A percentile compares a stretch with the other conserved stretches of the same genome.
phyloP scores from a whole-genome alignment of 2,888 invertebrate species.

The Drosophila ezoana region DNA sequence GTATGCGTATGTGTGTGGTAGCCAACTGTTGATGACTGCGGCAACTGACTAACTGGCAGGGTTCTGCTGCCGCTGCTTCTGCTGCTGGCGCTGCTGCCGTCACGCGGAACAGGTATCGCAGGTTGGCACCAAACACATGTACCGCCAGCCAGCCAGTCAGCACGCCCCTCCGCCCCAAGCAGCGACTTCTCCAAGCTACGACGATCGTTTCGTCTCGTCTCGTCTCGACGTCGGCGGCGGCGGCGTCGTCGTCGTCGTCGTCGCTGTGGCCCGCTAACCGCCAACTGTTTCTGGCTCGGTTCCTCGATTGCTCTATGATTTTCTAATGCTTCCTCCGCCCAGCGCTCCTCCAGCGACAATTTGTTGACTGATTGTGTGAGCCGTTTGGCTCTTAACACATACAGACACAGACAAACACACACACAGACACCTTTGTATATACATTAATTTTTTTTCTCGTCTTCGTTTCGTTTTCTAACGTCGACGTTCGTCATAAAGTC shows the following conservation, averaged over 20 bases:
- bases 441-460: constrained; percentile 51
- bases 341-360: constrained; percentile 62
- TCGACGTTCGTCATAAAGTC: constrained; percentile 74
- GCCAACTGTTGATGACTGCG: constrained; percentile 75
- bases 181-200: constrained; percentile 39
- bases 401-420: constrained; percentile 16
- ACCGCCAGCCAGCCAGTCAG: constrained; percentile 29
- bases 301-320: constrained; percentile 65
- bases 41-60: constrained; percentile 75
- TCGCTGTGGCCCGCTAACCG: constrained; percentile 61
- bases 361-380: constrained; percentile 59
- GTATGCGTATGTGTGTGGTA: constrained; percentile 51
- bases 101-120: constrained; percentile 79
- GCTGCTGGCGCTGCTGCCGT: constrained; percentile 50
- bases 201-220: constrained; percentile 39
- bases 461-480: constrained; percentile 76
- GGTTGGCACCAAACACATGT: constrained; percentile 79
- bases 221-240: constrained; percentile 12
- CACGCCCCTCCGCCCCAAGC: constrained; percentile 6
- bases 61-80: constrained; percentile 48
- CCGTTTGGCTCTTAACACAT: constrained; percentile 34
- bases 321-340: constrained; percentile 67
- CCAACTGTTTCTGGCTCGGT: constrained; percentile 63
- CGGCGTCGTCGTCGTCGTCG: constrained; percentile 3
- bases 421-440: constrained; percentile 15